Base-by-base conservation (phyloP, 2,888 invertebrate species). In the Drosophila subquinaria region DNA sequence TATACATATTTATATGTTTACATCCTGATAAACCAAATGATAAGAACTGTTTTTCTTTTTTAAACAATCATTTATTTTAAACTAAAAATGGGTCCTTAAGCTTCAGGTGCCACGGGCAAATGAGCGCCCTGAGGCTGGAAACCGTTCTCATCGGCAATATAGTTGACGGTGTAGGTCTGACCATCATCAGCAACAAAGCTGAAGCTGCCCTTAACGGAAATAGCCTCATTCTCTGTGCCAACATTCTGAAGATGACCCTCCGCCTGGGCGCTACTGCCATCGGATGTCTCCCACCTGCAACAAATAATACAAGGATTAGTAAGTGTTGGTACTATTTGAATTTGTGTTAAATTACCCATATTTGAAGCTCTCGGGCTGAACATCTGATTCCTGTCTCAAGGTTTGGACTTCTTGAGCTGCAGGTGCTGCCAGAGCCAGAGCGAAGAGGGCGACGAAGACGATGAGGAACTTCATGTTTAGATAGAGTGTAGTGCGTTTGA, bases 151-250 rank as follows among this genome's bases (percentile, higher is more conserved):
- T 93, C 92, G 56, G 93, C 93, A 42, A 90, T 8, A 52, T 92
- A 93, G 52, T 6, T 94, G 60, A 96, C 94, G 0, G 92, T 92
- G 90, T 95, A 95, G 0, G 92, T 91, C 5, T 92, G 90, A 10
- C 94, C 94, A 80, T 95, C 95, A 51, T 93, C 93, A 10, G 90
- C 95, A 0, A 94, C 88, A 92, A 92, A 94, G 0, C 91, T 82
- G 91, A 91, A 91, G 0, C 75, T 59, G 15, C 92, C 92, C 0
- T 4, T 8, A 0, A 90, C 91, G 8, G 73, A 1, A 6, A 92
- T 52, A 27, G 71, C 73, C 59, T 85, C 82, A 0, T 75, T 0
- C 3, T 94, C 94, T 3, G 69, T 1, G 0, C 94, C 95, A 20
- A 4, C 0, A 13, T 82, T 72, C 0, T 57, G 55, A 1, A 91